Percentiles rank a stretch among this genome's conserved stretches.
phyloP scores from a whole-genome alignment of 2,888 invertebrate species.

The Lissocephala sabroskyi region DNA sequence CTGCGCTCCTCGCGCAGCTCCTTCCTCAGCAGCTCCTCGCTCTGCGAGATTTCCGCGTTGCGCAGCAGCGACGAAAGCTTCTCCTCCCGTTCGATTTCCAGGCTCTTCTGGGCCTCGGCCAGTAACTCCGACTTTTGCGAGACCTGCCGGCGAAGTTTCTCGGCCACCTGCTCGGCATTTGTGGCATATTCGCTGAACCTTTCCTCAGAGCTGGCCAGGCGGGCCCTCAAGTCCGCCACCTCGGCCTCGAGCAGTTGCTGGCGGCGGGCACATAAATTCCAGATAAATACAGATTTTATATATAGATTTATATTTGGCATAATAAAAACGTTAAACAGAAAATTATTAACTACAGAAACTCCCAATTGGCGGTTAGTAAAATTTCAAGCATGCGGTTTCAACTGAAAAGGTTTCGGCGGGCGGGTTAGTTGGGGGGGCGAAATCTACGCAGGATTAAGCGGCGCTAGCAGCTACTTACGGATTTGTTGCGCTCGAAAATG shows the following conservation, averaged over 20 bases:
- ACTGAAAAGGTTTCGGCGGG: conserved; percentile 50
- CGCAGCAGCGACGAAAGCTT: conserved; percentile 83
- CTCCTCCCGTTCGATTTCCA: conserved; percentile 78
- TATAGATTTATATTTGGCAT: too few species aligned
- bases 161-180: conserved; percentile 67
- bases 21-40: conserved; percentile 83
- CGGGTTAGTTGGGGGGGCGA: too few species aligned
- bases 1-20: conserved; percentile 82
- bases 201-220: conserved; percentile 67
- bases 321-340: too few species aligned
- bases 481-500: conserved; percentile 74
- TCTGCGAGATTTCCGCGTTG: conserved; percentile 88
- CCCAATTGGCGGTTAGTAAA: conserved; percentile 22
- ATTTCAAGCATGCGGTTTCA: conserved; percentile 43
- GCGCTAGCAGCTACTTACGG: conserved; percentile 76
- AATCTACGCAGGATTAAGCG: too few species aligned
- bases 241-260: conserved; percentile 67
- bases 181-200: conserved; percentile 69
- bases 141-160: conserved; percentile 61
- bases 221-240: conserved; percentile 62
- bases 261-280: conserved; percentile 2
- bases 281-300: too few species aligned
- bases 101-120: conserved; percentile 43
- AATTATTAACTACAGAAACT: too few species aligned
- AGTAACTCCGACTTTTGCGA: conserved; percentile 61